Conservation (phyloP, 35 echinoderm and acorn worm genomes). For the Diadema setosum region DNA sequence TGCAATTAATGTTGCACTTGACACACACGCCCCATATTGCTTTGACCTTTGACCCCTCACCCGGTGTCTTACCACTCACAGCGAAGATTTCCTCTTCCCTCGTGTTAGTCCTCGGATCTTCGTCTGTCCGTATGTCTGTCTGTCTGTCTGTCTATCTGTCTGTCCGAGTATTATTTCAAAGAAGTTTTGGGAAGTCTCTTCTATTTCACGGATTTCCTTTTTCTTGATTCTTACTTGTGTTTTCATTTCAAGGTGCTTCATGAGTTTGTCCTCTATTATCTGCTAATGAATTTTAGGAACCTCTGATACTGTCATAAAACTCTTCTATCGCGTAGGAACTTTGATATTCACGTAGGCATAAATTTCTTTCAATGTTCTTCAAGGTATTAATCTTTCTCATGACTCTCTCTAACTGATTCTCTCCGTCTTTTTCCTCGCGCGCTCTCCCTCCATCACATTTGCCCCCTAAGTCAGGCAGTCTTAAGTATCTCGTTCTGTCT, state of each 20-base stretch:
- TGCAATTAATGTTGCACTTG: conserved; percentile 29
- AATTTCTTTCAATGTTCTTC: no score
- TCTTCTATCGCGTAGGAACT: no score
- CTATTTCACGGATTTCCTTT: neutral
- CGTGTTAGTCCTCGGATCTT: neutral
- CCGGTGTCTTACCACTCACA: neutral
- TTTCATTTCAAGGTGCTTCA: no score
- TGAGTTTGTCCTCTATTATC: no score
- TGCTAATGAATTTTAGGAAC: no score
- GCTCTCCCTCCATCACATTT: neutral
- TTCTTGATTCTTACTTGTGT: neutral
- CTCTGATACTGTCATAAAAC: no score
- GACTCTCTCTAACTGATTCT: neutral
- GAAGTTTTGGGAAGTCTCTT: neutral
- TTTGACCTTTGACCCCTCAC: neutral
- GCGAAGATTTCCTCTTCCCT: neutral
- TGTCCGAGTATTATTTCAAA: neutral
- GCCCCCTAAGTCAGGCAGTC: no score
- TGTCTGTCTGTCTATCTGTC: neutral
- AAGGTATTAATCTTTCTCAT: neutral
- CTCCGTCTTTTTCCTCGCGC: neutral
- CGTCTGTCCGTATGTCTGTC: neutral
- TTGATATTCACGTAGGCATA: no score
- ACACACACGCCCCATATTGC: conserved; percentile 19
- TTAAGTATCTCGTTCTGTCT: neutral